Conservation (phyloP, 2,888 invertebrate genomes). For the Galerucella nymphaeae region DNA sequence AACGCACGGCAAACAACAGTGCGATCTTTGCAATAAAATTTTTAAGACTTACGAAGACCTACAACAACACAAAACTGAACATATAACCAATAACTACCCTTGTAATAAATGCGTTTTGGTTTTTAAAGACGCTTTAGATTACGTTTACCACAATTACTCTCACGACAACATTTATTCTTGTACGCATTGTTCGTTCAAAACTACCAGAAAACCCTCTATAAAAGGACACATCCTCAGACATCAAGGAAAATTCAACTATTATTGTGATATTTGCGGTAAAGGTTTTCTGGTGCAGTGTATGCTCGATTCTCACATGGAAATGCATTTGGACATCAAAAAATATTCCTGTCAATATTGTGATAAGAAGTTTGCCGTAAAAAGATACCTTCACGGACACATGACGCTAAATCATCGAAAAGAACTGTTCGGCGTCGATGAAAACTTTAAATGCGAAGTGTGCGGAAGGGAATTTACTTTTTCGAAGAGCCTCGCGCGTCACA, state of each 20-base stretch:
- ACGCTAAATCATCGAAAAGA: slow-evolving; percentile 58
- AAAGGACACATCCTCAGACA: slow-evolving; percentile 51
- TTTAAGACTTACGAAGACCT: slow-evolving; percentile 36
- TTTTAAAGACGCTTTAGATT: slow-evolving; percentile 49
- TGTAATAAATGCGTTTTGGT: slow-evolving; percentile 52
- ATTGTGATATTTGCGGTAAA: slow-evolving; percentile 56
- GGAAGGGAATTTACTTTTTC: slow-evolving; percentile 55
- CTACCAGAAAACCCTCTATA: slow-evolving; percentile 46
- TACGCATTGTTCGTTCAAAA: slow-evolving; percentile 49
- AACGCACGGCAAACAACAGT: slow-evolving; percentile 33
- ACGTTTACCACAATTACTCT: slow-evolving; percentile 47
- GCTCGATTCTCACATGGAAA: slow-evolving; percentile 55
- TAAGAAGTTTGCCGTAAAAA: slow-evolving; percentile 55
- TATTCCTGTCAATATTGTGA: slow-evolving; percentile 57
- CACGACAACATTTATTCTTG: slow-evolving; percentile 49
- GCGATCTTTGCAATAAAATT: slow-evolving; percentile 45
- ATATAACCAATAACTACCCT: slow-evolving; percentile 52
- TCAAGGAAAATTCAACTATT: slow-evolving; percentile 50
- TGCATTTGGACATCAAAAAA: slow-evolving; percentile 56
- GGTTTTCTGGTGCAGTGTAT: slow-evolving; percentile 52
- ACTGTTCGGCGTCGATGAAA: slow-evolving; percentile 53
- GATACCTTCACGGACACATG: slow-evolving; percentile 55
- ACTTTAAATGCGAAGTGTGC: slow-evolving; percentile 55
- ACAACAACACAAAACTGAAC: slow-evolving; percentile 49
- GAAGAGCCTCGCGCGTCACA: slow-evolving; percentile 57